Evolutionary conservation across 1,140 invertebrate species (phyloP).

Genomic region (Dreissena rostriformis): DNA sequence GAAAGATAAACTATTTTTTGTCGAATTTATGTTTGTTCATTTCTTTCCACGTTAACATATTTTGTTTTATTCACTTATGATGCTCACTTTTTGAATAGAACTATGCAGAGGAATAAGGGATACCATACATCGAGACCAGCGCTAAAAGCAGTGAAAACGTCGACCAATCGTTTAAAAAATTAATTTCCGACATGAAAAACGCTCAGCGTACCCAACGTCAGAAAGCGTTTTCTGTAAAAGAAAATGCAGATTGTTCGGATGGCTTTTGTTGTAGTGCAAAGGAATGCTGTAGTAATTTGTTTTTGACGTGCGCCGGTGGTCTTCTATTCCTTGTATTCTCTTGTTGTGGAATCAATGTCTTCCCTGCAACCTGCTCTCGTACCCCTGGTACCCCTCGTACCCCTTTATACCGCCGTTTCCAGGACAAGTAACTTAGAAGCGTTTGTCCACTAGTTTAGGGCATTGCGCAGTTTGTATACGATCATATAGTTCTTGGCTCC

Average conservation of each 20-base stretch:
- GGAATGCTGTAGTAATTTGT: no score
- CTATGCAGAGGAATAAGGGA: background rate
- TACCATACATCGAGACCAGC: constrained; percentile 11
- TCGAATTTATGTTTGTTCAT: no score
- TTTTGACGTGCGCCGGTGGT: background rate
- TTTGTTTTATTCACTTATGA: no score
- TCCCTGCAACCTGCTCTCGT: background rate
- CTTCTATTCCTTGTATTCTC: background rate
- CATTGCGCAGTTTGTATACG: no score
- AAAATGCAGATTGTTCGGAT: no score
- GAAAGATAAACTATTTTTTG: no score
- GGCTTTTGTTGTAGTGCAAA: no score
- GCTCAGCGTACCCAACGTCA: no score
- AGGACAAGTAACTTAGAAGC: background rate
- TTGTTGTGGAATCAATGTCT: background rate
- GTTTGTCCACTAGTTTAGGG: no score
- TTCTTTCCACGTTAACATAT: no score
- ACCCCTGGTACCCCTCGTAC: background rate
- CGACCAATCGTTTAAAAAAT: background rate
- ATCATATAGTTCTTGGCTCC: no score
- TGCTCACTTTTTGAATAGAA: background rate
- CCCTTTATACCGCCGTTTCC: background rate
- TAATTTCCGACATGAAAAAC: background rate
- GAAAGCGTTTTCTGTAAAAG: no score
- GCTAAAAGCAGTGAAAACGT: background rate